These are phyloP conservation scores for Ctenodactylus gundi DNA, from an alignment of 2,113 vertebrate genomes.

Conservation along the genomic window DNA sequence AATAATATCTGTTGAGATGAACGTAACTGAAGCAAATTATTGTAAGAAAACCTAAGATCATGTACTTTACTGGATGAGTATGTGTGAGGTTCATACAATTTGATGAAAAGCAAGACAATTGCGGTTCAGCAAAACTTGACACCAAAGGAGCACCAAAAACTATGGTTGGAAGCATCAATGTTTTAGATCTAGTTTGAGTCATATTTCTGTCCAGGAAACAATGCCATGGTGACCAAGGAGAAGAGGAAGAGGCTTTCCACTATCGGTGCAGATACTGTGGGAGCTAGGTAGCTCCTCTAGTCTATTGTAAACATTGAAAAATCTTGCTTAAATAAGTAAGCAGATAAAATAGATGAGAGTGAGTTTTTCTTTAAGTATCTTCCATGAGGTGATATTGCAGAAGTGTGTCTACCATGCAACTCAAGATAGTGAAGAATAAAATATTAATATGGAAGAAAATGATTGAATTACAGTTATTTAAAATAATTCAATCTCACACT, in stretches of 20 bases:
- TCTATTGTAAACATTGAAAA: background rate
- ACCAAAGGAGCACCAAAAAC: background rate
- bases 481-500: too few relatives aligned
- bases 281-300: background rate
- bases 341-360: background rate
- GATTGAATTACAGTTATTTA: too few relatives aligned
- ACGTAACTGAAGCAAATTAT: background rate
- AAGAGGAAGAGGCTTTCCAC: background rate
- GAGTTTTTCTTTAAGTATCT: background rate
- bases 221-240: background rate
- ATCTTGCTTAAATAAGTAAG: background rate
- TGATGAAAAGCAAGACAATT: background rate
- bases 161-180: fast-evolving
- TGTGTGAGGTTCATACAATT: background rate
- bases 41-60: background rate
- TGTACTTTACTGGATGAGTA: background rate
- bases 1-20: background rate
- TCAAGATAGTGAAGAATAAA: too few relatives aligned
- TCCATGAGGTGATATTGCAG: background rate
- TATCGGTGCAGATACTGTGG: background rate
- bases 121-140: background rate
- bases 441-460: too few relatives aligned
- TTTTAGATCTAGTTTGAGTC: too few relatives aligned
- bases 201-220: background rate
- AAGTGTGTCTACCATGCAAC: too few relatives aligned